Conservation (phyloP, 2,888 invertebrate species). For the Elmis aenea region DNA sequence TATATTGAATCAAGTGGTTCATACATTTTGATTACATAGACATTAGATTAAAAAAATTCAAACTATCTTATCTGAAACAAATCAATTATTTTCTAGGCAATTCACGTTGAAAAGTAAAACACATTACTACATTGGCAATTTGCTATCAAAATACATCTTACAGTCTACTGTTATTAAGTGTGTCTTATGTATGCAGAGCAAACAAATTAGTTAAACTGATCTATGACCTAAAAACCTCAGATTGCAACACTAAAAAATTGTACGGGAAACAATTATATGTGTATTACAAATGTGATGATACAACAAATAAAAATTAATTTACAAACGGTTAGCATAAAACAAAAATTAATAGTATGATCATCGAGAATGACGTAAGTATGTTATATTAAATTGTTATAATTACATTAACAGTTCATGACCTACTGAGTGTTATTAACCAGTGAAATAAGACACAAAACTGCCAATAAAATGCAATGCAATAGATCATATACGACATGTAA, state of each 20-base stretch:
- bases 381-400: no score
- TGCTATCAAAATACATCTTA: slow-evolving; percentile 20
- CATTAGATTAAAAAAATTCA: slow-evolving; percentile 4
- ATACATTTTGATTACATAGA: slow-evolving; percentile 18
- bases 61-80: slow-evolving; percentile 9
- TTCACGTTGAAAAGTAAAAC: slow-evolving; percentile 13
- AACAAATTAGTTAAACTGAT: slow-evolving; percentile 4
- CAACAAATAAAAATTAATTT: slow-evolving; percentile 1
- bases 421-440: slow-evolving; percentile 7
- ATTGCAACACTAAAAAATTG: no score
- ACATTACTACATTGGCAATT: slow-evolving; percentile 17
- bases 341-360: no score
- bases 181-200: slow-evolving; percentile 15
- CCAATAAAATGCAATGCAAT: no score
- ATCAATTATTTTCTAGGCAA: slow-evolving; percentile 13
- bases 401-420: no score
- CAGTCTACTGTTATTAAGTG: slow-evolving; percentile 18
- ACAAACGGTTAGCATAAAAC: slow-evolving; percentile 2
- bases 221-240: no score
- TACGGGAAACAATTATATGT: no score
- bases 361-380: no score
- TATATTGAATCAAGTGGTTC: slow-evolving; percentile 9
- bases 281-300: slow-evolving; percentile 1
- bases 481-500: slow-evolving; percentile 13
- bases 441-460: no score